Evolutionary conservation across 2,113 vertebrate genomes (phyloP), one percentile per base, ranked within the genome.

Genomic region (Forbesichthys agassizii): DNA sequence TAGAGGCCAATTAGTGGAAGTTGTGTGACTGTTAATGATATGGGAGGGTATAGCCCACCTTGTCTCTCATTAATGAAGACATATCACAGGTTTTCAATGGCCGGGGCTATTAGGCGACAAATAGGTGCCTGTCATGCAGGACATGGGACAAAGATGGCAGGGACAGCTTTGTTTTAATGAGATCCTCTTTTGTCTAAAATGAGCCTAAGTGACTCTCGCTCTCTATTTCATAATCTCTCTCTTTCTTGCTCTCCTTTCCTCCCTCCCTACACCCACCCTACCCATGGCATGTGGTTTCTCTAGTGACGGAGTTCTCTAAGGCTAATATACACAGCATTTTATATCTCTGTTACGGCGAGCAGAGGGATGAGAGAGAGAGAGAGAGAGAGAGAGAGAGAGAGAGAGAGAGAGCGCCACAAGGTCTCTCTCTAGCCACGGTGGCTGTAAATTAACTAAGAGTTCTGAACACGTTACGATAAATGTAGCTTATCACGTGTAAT

Each of bases 401-500:
- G 83, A 82, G 82, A 83, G 81, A 82, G 78, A 59, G 69, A 75
- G 77, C 58, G 61, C 46, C 59, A 65, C 74, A 75, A 9, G 20
- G 18, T n/a, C 77, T 85, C 56, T 60, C 33, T 60, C 58, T 71
- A 91, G 91, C 94, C 92, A 93, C 92, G 91, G 94, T 27, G 4
- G 2, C 18, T 78, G 86, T 95, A 95, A 95, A 95, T 95, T 96
- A 95, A 98, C 97, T 95, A 94, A 96, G 94, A 81, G 93, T 93
- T 89, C 93, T 90, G 90, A 95, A 94, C 90, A 33, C 75, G 53
- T 63, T 66, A 76, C 69, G 90, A 96, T 96, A 95, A 93, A 96
- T 97, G 95, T 94, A 93, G 93, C 92, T 95, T 96, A 97, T 96
- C 94, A 95, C 95, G 95, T 97, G 96, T 97, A 96, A 98, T 97